Conservation (phyloP, 2,113 vertebrate genomes). For the Nannobrachium achirus region DNA sequence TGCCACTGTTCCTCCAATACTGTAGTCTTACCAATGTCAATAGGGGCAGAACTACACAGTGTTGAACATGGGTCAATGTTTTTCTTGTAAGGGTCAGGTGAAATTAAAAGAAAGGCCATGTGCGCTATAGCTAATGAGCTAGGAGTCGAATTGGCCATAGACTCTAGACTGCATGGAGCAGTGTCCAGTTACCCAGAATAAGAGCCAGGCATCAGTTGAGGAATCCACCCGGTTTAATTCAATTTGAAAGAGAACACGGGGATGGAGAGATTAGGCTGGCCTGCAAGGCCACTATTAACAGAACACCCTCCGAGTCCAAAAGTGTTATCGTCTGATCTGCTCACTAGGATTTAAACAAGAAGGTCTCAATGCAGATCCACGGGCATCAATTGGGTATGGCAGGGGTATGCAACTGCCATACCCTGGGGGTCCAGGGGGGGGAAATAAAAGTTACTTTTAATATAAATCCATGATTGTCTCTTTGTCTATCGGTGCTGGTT, state of each 20-base stretch:
- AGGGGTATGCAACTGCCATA: no score
- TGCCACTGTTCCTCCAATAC: no score
- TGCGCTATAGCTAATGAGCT: conserved; percentile 32
- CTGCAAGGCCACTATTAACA: conserved; percentile 51
- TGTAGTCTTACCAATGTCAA: no score
- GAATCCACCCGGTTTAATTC: conserved; percentile 58
- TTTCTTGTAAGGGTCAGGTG: conserved; percentile 26
- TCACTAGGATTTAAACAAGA: not conserved
- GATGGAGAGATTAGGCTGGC: conserved; percentile 50
- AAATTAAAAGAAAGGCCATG: conserved; percentile 32
- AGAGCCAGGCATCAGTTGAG: conserved; percentile 42
- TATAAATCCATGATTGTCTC: no score
- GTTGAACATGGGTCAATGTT: not conserved
- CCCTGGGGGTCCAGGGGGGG: no score
- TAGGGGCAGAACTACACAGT: not conserved
- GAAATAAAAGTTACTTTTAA: no score
- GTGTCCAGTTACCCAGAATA: conserved; percentile 54
- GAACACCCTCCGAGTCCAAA: conserved; percentile 47
- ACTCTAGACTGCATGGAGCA: conserved; percentile 3
- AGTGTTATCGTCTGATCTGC: conserved; percentile 44
- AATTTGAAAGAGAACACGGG: conserved; percentile 54
- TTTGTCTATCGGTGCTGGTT: no score
- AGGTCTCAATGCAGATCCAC: not conserved
- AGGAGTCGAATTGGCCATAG: conserved; percentile 51
- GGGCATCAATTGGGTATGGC: no score